Percentiles rank a stretch among this genome's conserved stretches.
These are phyloP conservation scores for Lucilia sericata DNA, from an alignment of 1,140 invertebrate species.

Conservation along the genomic window DNA sequence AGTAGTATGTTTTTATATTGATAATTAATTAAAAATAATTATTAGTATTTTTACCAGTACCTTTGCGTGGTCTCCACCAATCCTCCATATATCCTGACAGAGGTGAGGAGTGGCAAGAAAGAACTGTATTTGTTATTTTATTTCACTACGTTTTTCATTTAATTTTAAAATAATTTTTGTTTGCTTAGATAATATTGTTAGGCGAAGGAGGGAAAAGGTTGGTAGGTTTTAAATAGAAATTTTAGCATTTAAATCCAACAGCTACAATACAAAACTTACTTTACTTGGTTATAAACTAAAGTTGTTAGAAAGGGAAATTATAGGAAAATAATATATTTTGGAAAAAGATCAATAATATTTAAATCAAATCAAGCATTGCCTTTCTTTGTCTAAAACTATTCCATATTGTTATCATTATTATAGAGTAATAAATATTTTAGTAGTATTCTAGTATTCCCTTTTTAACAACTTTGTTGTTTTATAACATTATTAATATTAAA, in stretches of 20 bases:
- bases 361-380: too few species aligned
- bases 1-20: too few species aligned
- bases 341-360: too few species aligned
- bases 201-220: too few species aligned
- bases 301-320: conserved; percentile 20
- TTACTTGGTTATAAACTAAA: not conserved
- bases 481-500: too few species aligned
- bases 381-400: too few species aligned
- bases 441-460: too few species aligned
- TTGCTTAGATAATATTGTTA: conserved; percentile 6
- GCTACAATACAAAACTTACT: not conserved
- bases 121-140: conserved; percentile 69
- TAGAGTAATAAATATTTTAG: too few species aligned
- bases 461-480: too few species aligned
- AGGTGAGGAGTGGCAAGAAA: conserved; percentile 89
- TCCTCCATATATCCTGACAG: conserved; percentile 97
- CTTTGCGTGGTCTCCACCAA: conserved; percentile 95
- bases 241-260: not conserved
- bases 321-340: too few species aligned
- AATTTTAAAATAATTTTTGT: conserved; percentile 26
- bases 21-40: conserved; percentile 20
- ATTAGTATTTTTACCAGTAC: conserved; percentile 70
- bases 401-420: too few species aligned
- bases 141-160: conserved; percentile 57
- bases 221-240: not conserved